Evolutionary conservation across 2,113 vertebrate species (phyloP).

Genomic region (Passer domesticus): DNA sequence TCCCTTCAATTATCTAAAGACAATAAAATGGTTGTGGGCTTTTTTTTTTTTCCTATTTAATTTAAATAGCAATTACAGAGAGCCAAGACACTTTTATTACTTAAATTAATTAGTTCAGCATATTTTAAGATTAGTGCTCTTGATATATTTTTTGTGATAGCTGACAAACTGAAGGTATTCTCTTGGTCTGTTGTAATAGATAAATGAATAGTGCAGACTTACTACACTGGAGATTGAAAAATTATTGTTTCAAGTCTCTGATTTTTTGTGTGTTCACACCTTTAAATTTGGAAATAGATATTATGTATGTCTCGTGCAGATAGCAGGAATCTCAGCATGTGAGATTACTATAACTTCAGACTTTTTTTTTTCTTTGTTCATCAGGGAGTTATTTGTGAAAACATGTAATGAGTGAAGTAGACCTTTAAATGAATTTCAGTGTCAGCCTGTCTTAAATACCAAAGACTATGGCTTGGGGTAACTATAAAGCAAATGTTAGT

Average conservation of each 20-base stretch:
- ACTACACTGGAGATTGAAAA: neutral
- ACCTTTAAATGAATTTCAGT: slow-evolving; percentile 7
- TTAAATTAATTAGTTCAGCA: neutral
- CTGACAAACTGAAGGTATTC: neutral
- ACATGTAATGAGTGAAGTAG: neutral
- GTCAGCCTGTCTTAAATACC: slow-evolving; percentile 44
- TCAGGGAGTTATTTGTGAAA: neutral
- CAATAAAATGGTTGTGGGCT: neutral
- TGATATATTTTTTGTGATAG: neutral
- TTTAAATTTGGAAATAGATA: neutral
- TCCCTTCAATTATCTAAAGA: neutral
- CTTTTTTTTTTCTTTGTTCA: neutral
- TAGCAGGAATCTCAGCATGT: neutral
- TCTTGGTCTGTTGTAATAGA: neutral
- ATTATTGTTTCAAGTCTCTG: neutral
- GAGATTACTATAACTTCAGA: neutral
- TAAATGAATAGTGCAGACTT: neutral
- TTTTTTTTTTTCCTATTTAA: neutral
- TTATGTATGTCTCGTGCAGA: accelerated
- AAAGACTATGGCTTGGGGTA: slow-evolving; percentile 6
- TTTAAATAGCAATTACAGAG: neutral
- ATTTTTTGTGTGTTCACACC: neutral
- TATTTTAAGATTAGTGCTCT: neutral
- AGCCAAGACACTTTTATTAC: neutral
- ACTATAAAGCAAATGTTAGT: slow-evolving; percentile 33